Percentiles rank a stretch among this genome's conserved stretches.
phyloP scores from a whole-genome alignment of 2,888 invertebrate species.

The Ephialtes manifestator region DNA sequence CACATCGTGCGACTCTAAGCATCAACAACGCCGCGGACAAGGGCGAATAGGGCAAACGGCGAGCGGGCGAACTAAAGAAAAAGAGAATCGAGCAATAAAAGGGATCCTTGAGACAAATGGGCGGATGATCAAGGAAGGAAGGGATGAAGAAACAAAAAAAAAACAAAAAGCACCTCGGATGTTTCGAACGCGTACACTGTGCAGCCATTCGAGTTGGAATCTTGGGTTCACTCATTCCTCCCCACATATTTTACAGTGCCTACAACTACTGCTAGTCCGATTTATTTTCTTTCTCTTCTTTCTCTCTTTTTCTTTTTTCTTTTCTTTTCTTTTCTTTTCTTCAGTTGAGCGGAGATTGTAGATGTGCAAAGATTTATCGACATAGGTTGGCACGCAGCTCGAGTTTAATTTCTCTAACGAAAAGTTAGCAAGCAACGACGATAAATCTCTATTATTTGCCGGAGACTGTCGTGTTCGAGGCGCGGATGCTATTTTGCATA shows the following conservation, averaged over 20 bases:
- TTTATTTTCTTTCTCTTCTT: too few species aligned
- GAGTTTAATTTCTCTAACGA: conserved; percentile 62
- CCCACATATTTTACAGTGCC: conserved; percentile 26
- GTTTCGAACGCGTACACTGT: conserved; percentile 70
- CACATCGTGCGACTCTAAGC: conserved; percentile 51
- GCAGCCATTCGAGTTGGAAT: conserved; percentile 46
- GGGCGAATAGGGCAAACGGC: conserved; percentile 25
- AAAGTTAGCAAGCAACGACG: conserved; percentile 61
- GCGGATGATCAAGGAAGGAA: conserved; percentile 49
- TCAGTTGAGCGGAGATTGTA: conserved; percentile 34
- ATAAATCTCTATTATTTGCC: conserved; percentile 67
- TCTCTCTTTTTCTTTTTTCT: too few species aligned
- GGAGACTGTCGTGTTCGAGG: conserved; percentile 27
- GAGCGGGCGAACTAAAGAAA: conserved; percentile 29
- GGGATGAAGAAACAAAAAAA: conserved; percentile 50
- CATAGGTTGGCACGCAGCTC: conserved; percentile 14
- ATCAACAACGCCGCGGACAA: conserved; percentile 11
- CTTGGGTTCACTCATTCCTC: conserved; percentile 21
- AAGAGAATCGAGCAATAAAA: conserved; percentile 64
- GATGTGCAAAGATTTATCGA: conserved; percentile 61
- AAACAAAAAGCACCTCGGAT: conserved; percentile 71
- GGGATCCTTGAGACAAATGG: conserved; percentile 77
- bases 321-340: conserved; percentile 5
- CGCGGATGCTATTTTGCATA: conserved; percentile 57
- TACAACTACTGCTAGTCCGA: conserved; percentile 22